These are phyloP conservation scores for Agapetus fuscipes DNA, from an alignment of 2,888 invertebrate species.

Conservation along the genomic window DNA sequence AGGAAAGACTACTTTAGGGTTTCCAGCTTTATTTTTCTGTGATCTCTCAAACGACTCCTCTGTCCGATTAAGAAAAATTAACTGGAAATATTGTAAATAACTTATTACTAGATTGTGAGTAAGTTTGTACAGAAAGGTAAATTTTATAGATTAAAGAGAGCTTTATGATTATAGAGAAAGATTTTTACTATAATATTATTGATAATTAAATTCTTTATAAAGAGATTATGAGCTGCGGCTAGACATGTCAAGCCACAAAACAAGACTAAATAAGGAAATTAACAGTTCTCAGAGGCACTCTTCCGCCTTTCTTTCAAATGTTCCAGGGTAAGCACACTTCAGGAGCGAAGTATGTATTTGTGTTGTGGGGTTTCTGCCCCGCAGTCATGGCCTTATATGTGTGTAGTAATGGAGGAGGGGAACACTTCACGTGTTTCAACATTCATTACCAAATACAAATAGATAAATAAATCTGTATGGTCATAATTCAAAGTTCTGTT, in stretches of 20 bases:
- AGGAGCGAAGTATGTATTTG: no score
- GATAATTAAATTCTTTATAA: constrained; percentile 15
- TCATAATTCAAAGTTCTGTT: constrained; percentile 15
- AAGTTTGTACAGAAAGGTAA: constrained; percentile 20
- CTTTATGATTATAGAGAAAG: constrained; percentile 19
- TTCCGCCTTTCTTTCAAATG: constrained; percentile 8
- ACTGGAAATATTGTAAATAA: constrained; percentile 18
- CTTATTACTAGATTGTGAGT: constrained; percentile 10
- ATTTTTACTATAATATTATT: no score
- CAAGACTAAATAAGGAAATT: constrained; percentile 15
- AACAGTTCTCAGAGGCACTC: constrained; percentile 8
- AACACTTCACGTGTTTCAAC: constrained; percentile 19
- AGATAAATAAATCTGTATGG: constrained; percentile 15
- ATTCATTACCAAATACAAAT: constrained; percentile 21
- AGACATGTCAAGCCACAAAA: constrained; percentile 8
- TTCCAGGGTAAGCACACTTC: constrained; percentile 21
- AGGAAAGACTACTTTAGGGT: constrained; percentile 28
- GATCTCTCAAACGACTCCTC: constrained; percentile 36
- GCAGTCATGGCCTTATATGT: constrained; percentile 18
- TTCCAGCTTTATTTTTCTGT: constrained; percentile 52
- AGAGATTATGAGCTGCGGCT: constrained; percentile 16
- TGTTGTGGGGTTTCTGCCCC: no score
- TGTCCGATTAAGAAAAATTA: constrained; percentile 21
- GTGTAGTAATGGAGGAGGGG: constrained; percentile 13
- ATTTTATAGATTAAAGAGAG: constrained; percentile 19